Evolutionary conservation across 2,113 vertebrate species (phyloP).

Genomic region (Antechinus flavipes): DNA sequence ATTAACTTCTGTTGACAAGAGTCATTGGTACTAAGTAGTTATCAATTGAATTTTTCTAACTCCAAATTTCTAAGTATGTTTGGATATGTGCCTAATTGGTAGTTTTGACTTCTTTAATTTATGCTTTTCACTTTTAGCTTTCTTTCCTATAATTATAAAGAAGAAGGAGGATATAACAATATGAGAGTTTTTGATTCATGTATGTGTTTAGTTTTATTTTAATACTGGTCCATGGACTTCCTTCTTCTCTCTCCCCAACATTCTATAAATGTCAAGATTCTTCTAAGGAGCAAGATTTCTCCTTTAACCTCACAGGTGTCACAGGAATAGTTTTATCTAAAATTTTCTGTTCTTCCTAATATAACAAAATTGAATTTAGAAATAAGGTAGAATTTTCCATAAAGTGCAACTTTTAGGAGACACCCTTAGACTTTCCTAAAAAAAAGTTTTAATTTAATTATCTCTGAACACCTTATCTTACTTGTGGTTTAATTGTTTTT

Average conservation of each 20-base stretch:
- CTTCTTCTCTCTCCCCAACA: background rate
- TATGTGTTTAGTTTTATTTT: constrained; percentile 33
- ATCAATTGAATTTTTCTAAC: background rate
- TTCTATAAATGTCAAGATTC: constrained; percentile 16
- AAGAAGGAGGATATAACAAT: constrained; percentile 24
- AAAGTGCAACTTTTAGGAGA: too few relatives aligned
- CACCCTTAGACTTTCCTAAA: background rate
- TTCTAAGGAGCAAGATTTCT: constrained; percentile 42
- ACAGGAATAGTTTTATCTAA: background rate
- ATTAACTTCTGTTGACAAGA: background rate
- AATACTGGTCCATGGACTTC: background rate
- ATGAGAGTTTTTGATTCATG: background rate
- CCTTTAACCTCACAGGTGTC: background rate
- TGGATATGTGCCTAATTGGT: constrained; percentile 54
- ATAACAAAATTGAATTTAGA: background rate
- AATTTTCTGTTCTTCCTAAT: background rate
- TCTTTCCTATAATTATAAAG: constrained; percentile 23
- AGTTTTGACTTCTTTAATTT: constrained; percentile 44
- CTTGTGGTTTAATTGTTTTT: background rate
- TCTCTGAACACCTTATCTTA: background rate
- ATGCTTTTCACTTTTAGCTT: constrained; percentile 25
- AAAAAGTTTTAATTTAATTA: background rate
- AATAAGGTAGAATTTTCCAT: background rate
- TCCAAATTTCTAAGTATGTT: constrained; percentile 64
- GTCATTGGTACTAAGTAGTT: constrained; percentile 3